Conservation (phyloP, 2,797 vertebrate species). For the Chromobotia macracanthus region DNA sequence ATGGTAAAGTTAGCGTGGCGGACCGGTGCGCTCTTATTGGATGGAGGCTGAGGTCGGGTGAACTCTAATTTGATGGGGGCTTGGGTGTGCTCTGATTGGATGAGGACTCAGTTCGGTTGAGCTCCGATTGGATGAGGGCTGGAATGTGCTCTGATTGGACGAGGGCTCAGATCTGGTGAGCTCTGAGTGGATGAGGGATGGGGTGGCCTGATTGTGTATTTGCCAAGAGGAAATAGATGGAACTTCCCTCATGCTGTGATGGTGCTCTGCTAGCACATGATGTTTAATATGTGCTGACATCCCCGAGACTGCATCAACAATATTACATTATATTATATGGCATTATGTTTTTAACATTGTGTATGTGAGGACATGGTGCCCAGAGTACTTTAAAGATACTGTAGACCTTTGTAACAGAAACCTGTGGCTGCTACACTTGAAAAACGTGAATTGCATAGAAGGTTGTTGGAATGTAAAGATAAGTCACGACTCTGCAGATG, state of each 20-base stretch:
- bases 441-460: too few species aligned
- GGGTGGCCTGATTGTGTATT: slow-evolving; percentile 75
- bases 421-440: too few species aligned
- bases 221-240: slow-evolving; percentile 7
- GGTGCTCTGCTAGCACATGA: slow-evolving; percentile 72
- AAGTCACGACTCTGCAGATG: too few species aligned
- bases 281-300: too few species aligned
- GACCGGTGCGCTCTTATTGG: slow-evolving; percentile 72
- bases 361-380: too few species aligned
- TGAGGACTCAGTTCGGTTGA: slow-evolving; percentile 28
- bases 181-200: slow-evolving; percentile 72
- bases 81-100: slow-evolving; percentile 74
- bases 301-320: too few species aligned
- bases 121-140: slow-evolving; percentile 72
- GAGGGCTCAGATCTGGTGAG: slow-evolving; percentile 34
- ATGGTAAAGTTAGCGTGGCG: slow-evolving; percentile 59
- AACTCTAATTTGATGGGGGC: too few species aligned
- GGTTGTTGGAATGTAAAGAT: too few species aligned
- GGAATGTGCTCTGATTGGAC: slow-evolving; percentile 72
- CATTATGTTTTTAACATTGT: too few species aligned
- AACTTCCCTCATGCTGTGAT: slow-evolving; percentile 32
- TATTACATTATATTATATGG: too few species aligned
- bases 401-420: too few species aligned
- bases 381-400: too few species aligned
- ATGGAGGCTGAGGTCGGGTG: slow-evolving; percentile 18